These are phyloP conservation scores for Chromis chromis DNA, from an alignment of 2,797 vertebrate species.

Conservation along the genomic window DNA sequence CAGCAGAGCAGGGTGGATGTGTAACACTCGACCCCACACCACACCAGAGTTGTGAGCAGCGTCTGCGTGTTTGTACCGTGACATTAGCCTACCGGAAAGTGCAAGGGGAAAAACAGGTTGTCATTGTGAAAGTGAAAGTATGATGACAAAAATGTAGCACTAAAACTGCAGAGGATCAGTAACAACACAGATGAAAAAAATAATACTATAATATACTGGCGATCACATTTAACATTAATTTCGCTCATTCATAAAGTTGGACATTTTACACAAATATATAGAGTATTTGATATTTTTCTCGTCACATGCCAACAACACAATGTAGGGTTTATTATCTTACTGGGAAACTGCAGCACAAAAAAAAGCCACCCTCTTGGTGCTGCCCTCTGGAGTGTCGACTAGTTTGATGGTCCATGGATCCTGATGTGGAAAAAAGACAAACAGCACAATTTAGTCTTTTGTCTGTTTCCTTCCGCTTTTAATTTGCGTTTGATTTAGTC, in stretches of 20 bases:
- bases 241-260: too few species aligned
- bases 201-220: too few species aligned
- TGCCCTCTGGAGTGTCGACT: slow-evolving; percentile 73
- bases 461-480: slow-evolving; percentile 4
- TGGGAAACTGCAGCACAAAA: slow-evolving; percentile 65
- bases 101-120: not conserved
- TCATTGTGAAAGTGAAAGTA: slow-evolving; percentile 8
- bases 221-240: too few species aligned
- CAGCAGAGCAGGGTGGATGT: slow-evolving; percentile 69
- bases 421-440: slow-evolving; percentile 44
- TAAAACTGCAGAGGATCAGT: not conserved
- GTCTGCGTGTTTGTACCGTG: slow-evolving; percentile 60
- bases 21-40: slow-evolving; percentile 67
- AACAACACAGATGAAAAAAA: too few species aligned
- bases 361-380: slow-evolving; percentile 68
- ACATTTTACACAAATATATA: not conserved
- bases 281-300: not conserved
- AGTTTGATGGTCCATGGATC: slow-evolving; percentile 71
- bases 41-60: slow-evolving; percentile 56
- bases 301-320: not conserved
- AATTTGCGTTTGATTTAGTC: not conserved
- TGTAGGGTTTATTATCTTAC: slow-evolving; percentile 56
- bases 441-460: slow-evolving; percentile 14
- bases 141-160: not conserved
- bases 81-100: slow-evolving; percentile 68